Evolutionary conservation across 1,140 invertebrate genomes (phyloP), one percentile per base, ranked within the genome.

Genomic region (Nomia melanderi): DNA sequence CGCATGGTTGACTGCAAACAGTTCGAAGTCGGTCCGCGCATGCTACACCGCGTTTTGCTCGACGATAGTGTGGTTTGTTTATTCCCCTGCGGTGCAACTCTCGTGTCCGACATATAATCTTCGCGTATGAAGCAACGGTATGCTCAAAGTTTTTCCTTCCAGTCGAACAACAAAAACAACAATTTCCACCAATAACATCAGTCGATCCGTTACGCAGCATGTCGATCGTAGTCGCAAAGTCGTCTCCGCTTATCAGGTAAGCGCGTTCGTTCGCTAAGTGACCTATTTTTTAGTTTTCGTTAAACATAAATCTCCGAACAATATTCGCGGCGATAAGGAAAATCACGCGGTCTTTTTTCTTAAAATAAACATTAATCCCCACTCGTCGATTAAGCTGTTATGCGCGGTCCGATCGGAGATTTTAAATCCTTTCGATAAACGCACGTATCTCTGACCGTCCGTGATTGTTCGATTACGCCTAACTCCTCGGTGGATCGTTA

Each of bases 1-100:
- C 20, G n/a, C n/a, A 20, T 8, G n/a, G 64, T 27, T 17, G 39
- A 57, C 39, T 70, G 25, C 31, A 29, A 70, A 54, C 25, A 70
- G 66, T 70, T 14, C 25, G 12, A 31, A 25, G 6, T 14, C 12
- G 6, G 25, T 27, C 31, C 14, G 31, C 41, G 33, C 14, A 31
- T 66, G 41, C 8, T 70, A 20, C 44, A 29, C 20, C 12, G 29
- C 44, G 56, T 14, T 1, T 47, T 2, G 11, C 33, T 41, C 25
- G 9, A 9, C 31, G 31, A 8, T 36, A 23, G 31, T 11, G 31
- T 33, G 29, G 29, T 29, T 57, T 31, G 25, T 27, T 27, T n/a
- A 2, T 31, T 59, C 23, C n/a, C 12, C 20, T 53, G 33, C 14
- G 7, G 1, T 41, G 25, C 29, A 3, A 12, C 4, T 56, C 20